Conservation (phyloP, 2,797 vertebrate species). For the Rallus crepitans region DNA sequence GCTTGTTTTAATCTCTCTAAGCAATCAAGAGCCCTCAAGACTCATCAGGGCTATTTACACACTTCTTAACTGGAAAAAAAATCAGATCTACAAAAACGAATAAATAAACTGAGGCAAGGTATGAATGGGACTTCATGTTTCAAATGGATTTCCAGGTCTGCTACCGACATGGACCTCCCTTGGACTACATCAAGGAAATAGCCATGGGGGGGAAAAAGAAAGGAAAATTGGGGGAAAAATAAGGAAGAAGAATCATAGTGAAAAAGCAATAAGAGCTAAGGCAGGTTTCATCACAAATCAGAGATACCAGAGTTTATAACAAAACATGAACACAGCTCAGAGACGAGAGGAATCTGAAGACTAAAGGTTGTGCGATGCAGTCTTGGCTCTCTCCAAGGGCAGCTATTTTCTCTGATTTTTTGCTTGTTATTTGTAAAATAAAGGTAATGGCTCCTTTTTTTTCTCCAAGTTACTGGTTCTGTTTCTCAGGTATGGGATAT, state of each 20-base stretch:
- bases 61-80: constrained; percentile 76
- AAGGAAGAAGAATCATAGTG: not conserved
- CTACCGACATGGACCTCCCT: constrained; percentile 10
- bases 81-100: constrained; percentile 71
- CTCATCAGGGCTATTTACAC: constrained; percentile 76
- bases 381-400: not conserved
- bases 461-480: not conserved
- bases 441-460: not conserved
- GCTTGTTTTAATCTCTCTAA: constrained; percentile 69
- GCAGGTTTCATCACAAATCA: not conserved
- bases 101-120: constrained; percentile 54
- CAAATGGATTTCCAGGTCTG: constrained; percentile 33
- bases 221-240: not conserved
- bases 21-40: constrained; percentile 77
- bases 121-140: constrained; percentile 58
- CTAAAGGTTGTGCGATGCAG: not conserved
- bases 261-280: not conserved
- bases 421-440: not conserved
- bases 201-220: not conserved
- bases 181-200: constrained; percentile 8
- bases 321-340: not conserved
- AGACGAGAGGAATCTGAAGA: not conserved
- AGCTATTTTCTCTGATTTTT: not conserved
- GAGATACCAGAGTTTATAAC: not conserved
- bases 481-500: not conserved